Percentiles rank a stretch among this genome's conserved stretches.
Conservation (phyloP, 2,888 invertebrate genomes). For the Heliconius sara region DNA sequence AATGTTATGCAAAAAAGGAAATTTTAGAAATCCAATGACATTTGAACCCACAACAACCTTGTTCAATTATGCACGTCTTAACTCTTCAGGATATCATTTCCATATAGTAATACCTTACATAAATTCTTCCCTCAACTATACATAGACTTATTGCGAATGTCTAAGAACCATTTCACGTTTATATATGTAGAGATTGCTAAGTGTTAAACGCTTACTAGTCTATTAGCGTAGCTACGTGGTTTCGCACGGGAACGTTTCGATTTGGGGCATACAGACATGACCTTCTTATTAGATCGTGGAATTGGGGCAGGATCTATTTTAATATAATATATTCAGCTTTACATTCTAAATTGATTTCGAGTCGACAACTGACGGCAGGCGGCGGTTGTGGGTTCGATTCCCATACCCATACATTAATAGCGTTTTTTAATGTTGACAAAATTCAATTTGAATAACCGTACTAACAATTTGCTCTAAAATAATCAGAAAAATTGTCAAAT, state of each 20-base stretch:
- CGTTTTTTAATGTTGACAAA: no score
- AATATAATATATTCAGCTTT: not conserved
- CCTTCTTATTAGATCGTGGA: constrained; percentile 8
- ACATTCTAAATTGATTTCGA: no score
- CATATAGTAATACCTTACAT: not conserved
- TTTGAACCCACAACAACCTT: not conserved
- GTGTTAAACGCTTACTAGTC: constrained; percentile 7
- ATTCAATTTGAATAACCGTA: no score
- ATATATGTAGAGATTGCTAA: constrained; percentile 6
- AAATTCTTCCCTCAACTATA: not conserved
- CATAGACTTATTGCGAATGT: not conserved
- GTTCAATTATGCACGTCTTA: not conserved
- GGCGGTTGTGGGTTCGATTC: no score
- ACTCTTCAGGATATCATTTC: not conserved
- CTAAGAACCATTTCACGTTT: not conserved
- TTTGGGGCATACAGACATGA: constrained; percentile 16
- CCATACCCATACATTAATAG: no score
- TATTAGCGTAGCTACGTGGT: constrained; percentile 13
- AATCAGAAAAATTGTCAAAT: no score
- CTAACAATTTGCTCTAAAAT: no score
- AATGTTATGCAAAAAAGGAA: no score
- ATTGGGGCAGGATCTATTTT: constrained; percentile 8
- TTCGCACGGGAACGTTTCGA: constrained; percentile 15
- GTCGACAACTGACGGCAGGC: no score
- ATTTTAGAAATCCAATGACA: not conserved